These are phyloP conservation scores for Noctua pronuba DNA, from an alignment of 2,888 invertebrate genomes.

Conservation along the genomic window DNA sequence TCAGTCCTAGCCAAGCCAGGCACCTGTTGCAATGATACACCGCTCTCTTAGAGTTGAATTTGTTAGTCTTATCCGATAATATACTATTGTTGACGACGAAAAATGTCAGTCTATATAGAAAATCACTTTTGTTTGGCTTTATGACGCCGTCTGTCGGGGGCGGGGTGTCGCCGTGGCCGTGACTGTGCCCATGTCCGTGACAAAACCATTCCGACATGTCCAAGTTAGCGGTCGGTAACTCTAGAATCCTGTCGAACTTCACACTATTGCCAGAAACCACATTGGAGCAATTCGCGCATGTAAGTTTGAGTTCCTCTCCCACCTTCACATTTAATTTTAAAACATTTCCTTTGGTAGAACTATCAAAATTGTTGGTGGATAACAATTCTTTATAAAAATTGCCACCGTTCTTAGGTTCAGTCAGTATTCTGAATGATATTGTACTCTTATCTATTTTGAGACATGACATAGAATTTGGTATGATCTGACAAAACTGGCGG, in stretches of 20 bases:
- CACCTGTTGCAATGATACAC: conserved; percentile 90
- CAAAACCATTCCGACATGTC: conserved; percentile 93
- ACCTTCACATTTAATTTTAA: conserved; percentile 79
- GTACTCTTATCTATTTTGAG: conserved; percentile 86
- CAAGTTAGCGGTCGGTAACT: conserved; percentile 90
- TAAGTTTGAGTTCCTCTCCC: conserved; percentile 77
- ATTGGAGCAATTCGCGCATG: conserved; percentile 85
- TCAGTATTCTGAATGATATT: conserved; percentile 87
- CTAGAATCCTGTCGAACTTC: conserved; percentile 90
- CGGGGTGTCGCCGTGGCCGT: conserved; percentile 75
- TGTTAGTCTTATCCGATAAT: conserved; percentile 83
- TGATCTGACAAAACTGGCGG: conserved; percentile 84
- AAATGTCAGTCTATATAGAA: conserved; percentile 90
- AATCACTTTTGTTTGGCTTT: conserved; percentile 88
- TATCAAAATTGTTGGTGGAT: conserved; percentile 69
- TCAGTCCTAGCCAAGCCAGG: conserved; percentile 90
- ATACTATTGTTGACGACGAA: conserved; percentile 86
- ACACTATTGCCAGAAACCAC: conserved; percentile 84
- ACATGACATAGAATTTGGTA: conserved; percentile 89
- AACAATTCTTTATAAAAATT: conserved; percentile 87
- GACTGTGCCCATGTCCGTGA: conserved; percentile 87
- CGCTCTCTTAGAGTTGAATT: conserved; percentile 84
- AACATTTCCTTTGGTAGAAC: conserved; percentile 68
- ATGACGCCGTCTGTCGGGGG: conserved; percentile 72
- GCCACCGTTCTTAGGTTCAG: conserved; percentile 85